Evolutionary conservation across 2,113 vertebrate genomes (phyloP), one percentile per base, ranked within the genome.

Genomic region (Herpailurus yagouaroundi): DNA sequence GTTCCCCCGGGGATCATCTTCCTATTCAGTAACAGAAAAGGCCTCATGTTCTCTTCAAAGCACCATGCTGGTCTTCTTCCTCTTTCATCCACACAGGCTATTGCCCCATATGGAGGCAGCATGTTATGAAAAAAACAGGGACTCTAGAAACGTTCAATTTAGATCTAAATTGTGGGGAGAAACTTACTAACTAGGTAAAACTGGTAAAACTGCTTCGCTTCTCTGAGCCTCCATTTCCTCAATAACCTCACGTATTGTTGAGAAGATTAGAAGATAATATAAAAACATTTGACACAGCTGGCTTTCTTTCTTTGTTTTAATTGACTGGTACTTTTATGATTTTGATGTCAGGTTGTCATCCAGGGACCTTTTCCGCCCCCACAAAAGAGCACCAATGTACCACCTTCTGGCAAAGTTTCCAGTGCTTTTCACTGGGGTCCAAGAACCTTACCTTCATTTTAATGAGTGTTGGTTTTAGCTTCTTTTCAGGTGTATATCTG

Each of bases 231-330:
- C 69, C 2, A 8, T 92, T 95, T 86, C 50, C 18, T 86, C 50
- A 31, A 63, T 86, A 95, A 91, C 18, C 50, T 92, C 21, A n/a
- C 4, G 38, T 60, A 14, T 5, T 38, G 57, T 73, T 33, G 25
- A 89, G 60, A 82, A 60, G 48, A 82, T 89, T 84, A 89, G 33
- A 82, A 96, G 41, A 9, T 48, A 27, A 27, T 60, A 64, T 36
- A 71, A 41, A 66, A 57, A 84, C 10, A 71, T 41, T 64, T 66
- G 45, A 63, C 45, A 85, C 4, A 31, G n/a, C 8, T 87, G 3
- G 11, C 73, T 95, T 82, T 96, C 12, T 27, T 68, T 96, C 23
- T 80, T 91, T 63, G 9, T 79, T 95, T 86, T 52, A 89, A 91
- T 7, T 73, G 60, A 63, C 80, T 29, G 63, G 33, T 16, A 63